These are phyloP conservation scores for Entosphenus tridentatus DNA, from an alignment of 2,113 vertebrate genomes.

Conservation along the genomic window DNA sequence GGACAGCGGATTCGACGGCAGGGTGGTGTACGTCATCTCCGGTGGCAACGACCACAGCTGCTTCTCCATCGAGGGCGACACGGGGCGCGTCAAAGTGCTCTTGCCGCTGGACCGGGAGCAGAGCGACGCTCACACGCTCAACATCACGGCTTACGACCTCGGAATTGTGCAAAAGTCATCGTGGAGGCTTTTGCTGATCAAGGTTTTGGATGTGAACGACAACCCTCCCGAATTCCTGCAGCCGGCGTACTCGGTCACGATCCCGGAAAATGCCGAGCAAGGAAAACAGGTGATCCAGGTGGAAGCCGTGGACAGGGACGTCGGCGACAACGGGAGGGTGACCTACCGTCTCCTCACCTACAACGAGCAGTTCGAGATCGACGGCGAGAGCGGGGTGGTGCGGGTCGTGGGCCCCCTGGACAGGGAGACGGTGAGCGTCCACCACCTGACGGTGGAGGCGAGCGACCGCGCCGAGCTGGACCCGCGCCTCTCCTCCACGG, in stretches of 20 bases:
- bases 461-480: conserved; percentile 49
- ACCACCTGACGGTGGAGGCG: conserved; percentile 67
- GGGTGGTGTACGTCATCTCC: conserved; percentile 57
- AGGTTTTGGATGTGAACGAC: conserved; percentile 67
- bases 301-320: conserved; percentile 70
- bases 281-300: conserved; percentile 75
- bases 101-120: conserved; percentile 75
- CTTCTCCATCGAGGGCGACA: conserved; percentile 60
- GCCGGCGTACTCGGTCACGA: conserved; percentile 41
- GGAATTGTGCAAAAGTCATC: conserved; percentile 58
- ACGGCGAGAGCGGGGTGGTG: conserved; percentile 55
- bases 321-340: conserved; percentile 54
- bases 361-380: conserved; percentile 58
- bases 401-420: conserved; percentile 68
- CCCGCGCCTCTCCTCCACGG: conserved; percentile 41
- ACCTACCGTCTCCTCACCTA: conserved; percentile 60
- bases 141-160: conserved; percentile 72
- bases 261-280: conserved; percentile 66
- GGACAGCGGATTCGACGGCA: conserved; percentile 82
- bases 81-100: conserved; percentile 49
- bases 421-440: conserved; percentile 44
- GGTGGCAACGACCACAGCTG: conserved; percentile 66
- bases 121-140: conserved; percentile 60
- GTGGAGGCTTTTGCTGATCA: conserved; percentile 57
- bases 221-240: conserved; percentile 63